Conservation (phyloP, 2,888 invertebrate genomes). For the Lamproptera curius region DNA sequence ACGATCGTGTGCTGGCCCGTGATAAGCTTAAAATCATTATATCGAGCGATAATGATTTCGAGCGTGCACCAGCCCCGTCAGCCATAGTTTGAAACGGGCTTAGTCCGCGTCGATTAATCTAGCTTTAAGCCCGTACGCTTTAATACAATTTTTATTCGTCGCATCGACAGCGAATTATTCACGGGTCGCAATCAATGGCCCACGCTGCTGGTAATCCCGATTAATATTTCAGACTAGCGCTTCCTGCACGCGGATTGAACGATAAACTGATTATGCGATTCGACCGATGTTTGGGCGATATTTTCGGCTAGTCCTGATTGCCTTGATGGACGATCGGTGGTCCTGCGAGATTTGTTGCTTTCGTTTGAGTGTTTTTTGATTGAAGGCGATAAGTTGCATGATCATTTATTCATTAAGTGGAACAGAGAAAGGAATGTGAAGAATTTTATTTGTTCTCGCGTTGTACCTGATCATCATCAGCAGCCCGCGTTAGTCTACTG, state of each 20-base stretch:
- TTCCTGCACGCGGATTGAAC: slow-evolving; percentile 32
- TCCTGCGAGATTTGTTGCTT: not conserved
- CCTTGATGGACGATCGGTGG: slow-evolving; percentile 1
- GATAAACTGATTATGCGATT: slow-evolving; percentile 38
- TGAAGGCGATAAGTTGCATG: not conserved
- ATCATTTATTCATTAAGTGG: not conserved
- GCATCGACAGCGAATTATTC: slow-evolving; percentile 20
- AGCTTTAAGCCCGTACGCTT: slow-evolving; percentile 9
- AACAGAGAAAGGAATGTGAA: not conserved
- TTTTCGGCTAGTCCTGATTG: slow-evolving; percentile 26
- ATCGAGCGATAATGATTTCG: too few species aligned
- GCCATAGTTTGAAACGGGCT: not conserved
- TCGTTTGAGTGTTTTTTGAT: not conserved
- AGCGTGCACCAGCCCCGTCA: too few species aligned
- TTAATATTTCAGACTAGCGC: slow-evolving; percentile 38
- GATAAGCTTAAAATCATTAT: too few species aligned
- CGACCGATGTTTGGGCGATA: too few species aligned
- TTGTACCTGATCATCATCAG: too few species aligned
- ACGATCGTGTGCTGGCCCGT: too few species aligned
- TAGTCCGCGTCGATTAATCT: not conserved
- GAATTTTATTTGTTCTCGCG: not conserved
- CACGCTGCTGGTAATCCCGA: slow-evolving; percentile 25
- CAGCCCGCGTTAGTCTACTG: too few species aligned
- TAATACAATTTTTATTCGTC: slow-evolving; percentile 17
- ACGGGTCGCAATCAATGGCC: slow-evolving; percentile 23